Base-by-base conservation (phyloP, 2,113 vertebrate genomes). In the Megalops atlanticus region DNA sequence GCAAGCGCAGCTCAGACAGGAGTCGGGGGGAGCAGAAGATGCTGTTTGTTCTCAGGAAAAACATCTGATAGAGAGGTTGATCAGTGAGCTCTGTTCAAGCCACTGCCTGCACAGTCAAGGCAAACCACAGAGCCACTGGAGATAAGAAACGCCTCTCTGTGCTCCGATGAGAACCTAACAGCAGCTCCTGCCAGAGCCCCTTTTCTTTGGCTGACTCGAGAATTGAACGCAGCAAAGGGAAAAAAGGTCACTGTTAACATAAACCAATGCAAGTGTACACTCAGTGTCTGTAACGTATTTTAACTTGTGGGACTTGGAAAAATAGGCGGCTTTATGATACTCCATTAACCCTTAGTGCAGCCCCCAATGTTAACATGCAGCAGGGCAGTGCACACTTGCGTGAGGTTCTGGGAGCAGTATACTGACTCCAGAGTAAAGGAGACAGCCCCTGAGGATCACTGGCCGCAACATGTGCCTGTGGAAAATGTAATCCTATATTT, bases 401-500 rank as follows among this genome's bases (percentile, higher is more conserved):
- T 73, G 71, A 73, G 71, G 71, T 21, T 33, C 35, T 16, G 33
- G 16, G 11, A 14, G 35, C 16, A 39, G 71, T 16, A 8, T 73
- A 40, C 5, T 38, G 38, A 21, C 71, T 38, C 35, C 16, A 38
- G 71, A 39, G 71, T 38, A 73, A 73, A 10, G 21, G 71, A 75
- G 14, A n/a, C 73, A 40, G 40, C 12, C 73, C n/a, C n/a, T 41
- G 40, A 41, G 41, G 39, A 75, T 31, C 18, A 15, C 15, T 14
- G 39, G 39, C 39, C 16, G 72, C 21, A 41, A 21, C 21, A 16
- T 74, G n/a, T 75, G 39, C 24, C 24, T 14, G 14, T 43, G 39
- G 39, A 45, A 75, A 41, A 41, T 74, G 72, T 39, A 75, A 45
- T 41, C 38, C 21, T 75, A 40, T 45, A 75, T 75, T 75, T n/a